Base-by-base conservation (phyloP, 2,797 vertebrate species). In the Neoniphon sammara region DNA sequence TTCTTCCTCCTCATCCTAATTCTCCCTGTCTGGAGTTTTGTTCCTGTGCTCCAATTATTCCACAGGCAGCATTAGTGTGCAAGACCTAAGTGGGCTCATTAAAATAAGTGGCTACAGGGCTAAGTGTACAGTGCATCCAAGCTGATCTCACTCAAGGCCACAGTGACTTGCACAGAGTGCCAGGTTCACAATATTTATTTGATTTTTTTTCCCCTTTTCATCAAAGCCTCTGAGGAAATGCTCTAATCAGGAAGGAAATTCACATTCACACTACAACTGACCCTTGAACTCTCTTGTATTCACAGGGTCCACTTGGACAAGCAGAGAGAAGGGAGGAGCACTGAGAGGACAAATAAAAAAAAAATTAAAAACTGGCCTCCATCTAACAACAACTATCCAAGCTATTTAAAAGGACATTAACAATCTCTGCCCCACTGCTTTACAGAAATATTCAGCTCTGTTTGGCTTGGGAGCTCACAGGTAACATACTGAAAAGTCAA, bases 1-100 rank as follows among this genome's bases (percentile, higher is more conserved):
- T 83, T 85, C 60, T 87, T 81, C 44, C 66, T 75, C 49, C 52
- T 80, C 62, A 73, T 72, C 73, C 64, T 80, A 77, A 83, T 84
- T 82, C 54, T 10, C 74, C 60, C 72, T 62, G 77, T 81, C 83
- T 83, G 66, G 65, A 81, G 71, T 75, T 75, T 56, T 77, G 75
- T 68, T 81, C 79, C 49, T 86, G 78, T 67, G 61, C 81, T 77
- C 77, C 85, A 85, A 84, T 86, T 87, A 88, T 82, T 89, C 80
- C 66, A 75, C 83, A 81, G 70, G 75, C 71, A 83, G 77, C 82
- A 84, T 83, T 83, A 90, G 76, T 80, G 85, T 84, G 83, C 80
- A 83, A 89, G 69, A 89, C 79, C 85, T 90, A 92, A 93, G 85
- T 83, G 87, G 78, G 80, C 88, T 93, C 86, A 91, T 94, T 92